Conservation (phyloP, 2,113 vertebrate species). For the Conger conger region DNA sequence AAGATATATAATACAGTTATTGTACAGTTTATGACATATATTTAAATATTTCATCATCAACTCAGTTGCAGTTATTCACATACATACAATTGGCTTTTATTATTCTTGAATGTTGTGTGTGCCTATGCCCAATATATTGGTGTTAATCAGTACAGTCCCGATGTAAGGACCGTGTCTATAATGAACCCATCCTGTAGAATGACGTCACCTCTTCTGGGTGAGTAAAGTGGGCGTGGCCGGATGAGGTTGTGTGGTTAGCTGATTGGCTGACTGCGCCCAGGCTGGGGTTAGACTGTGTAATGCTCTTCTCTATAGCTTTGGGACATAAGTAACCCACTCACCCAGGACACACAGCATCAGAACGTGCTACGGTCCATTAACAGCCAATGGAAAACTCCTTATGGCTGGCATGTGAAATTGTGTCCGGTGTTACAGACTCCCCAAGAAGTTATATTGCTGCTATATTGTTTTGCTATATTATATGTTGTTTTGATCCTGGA, state of each 20-base stretch:
- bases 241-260: neutral
- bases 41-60: no score
- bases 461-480: neutral
- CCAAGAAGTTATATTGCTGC: neutral
- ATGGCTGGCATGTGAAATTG: no score
- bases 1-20: no score
- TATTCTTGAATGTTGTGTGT: no score
- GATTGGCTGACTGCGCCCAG: neutral
- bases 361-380: neutral
- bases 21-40: no score
- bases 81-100: neutral
- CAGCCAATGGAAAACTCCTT: neutral
- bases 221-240: neutral
- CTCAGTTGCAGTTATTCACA: neutral
- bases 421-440: neutral
- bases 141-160: neutral
- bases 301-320: neutral
- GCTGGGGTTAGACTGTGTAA: neutral
- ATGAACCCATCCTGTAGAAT: neutral
- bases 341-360: neutral
- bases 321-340: neutral
- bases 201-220: neutral
- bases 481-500: neutral
- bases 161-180: neutral
- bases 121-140: no score